Evolutionary conservation across 53 echinoderm and acorn worm species (phyloP), one percentile per base, ranked within the genome.

Genomic region (Astropecten irregularis): DNA sequence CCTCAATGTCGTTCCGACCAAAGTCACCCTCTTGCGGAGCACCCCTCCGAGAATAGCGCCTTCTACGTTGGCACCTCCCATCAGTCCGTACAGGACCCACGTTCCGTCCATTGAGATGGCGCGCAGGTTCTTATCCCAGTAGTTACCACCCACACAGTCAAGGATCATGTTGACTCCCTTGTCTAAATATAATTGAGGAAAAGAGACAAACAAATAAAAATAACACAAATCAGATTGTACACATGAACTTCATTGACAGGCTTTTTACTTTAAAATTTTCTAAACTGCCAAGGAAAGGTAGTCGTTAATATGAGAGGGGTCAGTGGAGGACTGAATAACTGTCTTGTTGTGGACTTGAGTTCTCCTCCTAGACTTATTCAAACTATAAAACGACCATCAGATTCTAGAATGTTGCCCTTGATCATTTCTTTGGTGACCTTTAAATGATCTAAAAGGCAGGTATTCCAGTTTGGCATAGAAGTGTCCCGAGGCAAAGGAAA

Each of bases 21-120:
- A 39, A 5, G 67, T 88, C 38, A 82, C 68, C 46, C 99, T 82
- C 67, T 99, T 99, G 44, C 73, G 87, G 23, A 99, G 76, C 29
- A 99, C 36, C 2, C 72, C 74, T 1, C 85, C 86, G 0, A 99
- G 72, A 16, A 95, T 28, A 13, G 92, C 55, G 26, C 92, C 93
- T 62, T 90, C 77, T 18, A 92, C 92, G 25, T 74, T 90, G 2
- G 40, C 68, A 21, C 99, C 99, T 11, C 99, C 90, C 52, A 99
- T 25, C 55, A 92, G 29, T 34, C 99, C 99, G 38, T 99, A 99
- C 57, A 99, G 22, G 10, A 94, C 88, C 99, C 99, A 99, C 11
- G 76, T 76, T 9, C 92, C 94, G 36, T 99, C 99, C 27, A 86
- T 7, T 11, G 99, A 92, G 3, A 94, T 71, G 1, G 81, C 67